Evolutionary conservation across 2,113 vertebrate species (phyloP).

Genomic region (Rhodinocichla rosea): DNA sequence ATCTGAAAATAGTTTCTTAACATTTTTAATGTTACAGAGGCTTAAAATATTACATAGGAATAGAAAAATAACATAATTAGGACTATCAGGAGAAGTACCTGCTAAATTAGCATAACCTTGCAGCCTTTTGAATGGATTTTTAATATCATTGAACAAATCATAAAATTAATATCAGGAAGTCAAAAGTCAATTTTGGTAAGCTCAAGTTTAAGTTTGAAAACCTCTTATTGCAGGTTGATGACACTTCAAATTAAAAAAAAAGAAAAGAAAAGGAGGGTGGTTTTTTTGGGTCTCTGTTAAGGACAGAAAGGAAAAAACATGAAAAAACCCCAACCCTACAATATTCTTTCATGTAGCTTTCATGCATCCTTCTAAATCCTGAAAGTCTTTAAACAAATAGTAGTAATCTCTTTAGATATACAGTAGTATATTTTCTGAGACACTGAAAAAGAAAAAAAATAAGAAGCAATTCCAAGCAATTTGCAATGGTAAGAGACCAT

Average conservation of each 20-base stretch:
- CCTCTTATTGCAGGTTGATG: background rate
- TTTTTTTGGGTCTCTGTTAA: background rate
- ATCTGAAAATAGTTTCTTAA: constrained; percentile 42
- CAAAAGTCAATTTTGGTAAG: background rate
- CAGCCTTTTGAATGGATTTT: background rate
- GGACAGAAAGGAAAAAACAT: background rate
- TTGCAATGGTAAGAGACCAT: background rate
- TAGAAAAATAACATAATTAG: constrained; percentile 21
- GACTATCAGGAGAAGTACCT: background rate
- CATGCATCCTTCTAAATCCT: background rate
- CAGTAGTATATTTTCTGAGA: background rate
- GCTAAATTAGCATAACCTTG: background rate
- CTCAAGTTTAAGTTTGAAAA: background rate
- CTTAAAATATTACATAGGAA: constrained; percentile 4
- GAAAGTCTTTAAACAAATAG: background rate
- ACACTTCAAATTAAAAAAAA: background rate
- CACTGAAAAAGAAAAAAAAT: background rate
- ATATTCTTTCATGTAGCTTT: background rate
- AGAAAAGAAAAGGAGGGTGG: rapidly evolving
- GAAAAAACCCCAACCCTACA: rapidly evolving
- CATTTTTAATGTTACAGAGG: background rate
- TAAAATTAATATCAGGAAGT: background rate
- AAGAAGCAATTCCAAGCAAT: background rate
- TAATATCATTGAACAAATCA: background rate
- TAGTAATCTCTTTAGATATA: background rate